Base-by-base conservation (phyloP, 2,888 invertebrate species). In the Pteria penguin region DNA sequence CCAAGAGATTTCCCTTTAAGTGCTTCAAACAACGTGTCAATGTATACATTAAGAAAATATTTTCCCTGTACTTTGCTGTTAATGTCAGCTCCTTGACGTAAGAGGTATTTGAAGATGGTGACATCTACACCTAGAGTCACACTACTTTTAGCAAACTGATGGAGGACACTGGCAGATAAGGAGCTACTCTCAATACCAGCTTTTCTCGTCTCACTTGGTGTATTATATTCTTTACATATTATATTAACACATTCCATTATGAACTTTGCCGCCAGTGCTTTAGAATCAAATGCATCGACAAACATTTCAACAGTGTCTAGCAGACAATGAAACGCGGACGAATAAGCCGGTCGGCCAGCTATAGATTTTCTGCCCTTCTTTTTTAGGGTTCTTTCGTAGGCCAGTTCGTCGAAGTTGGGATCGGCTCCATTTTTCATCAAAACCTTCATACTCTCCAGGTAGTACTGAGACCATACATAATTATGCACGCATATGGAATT, bases 361-460 rank as follows among this genome's bases (percentile, higher is more conserved):
- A 80, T 69, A 26, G 83, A 75, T 71, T 82, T 83, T 31, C 79
- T 78, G 2, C 84, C 84, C 58, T 74, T 80, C 31, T 63, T 31
- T 55, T 81, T 79, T 4, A 79, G 74, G 29, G 70, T 72, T 54
- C 73, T 66, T 69, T 83, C 84, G 27, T 81, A 62, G 60, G 72
- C 75, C 24, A 81, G 80, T 65, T 90, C 90, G 71, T 90, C 89
- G 67, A 88, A 88, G 72, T 88, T 88, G 0, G 88, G 88, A 74
- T 89, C 82, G 2, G 90, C 89, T 3, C 89, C 88, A 3, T 83
- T 83, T 4, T 84, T 77, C 5, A 90, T 79, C 1, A 90, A 78
- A 18, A 86, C 71, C 36, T 82, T 72, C 67, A 86, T 31, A 66
- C 85, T 83, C 72, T 84, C 77, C n/a, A 87, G 70, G 75, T 87